Percentiles rank a stretch among this genome's conserved stretches.
Conservation (phyloP, 2,797 vertebrate genomes). For the Mormyrus proboscirostris region DNA sequence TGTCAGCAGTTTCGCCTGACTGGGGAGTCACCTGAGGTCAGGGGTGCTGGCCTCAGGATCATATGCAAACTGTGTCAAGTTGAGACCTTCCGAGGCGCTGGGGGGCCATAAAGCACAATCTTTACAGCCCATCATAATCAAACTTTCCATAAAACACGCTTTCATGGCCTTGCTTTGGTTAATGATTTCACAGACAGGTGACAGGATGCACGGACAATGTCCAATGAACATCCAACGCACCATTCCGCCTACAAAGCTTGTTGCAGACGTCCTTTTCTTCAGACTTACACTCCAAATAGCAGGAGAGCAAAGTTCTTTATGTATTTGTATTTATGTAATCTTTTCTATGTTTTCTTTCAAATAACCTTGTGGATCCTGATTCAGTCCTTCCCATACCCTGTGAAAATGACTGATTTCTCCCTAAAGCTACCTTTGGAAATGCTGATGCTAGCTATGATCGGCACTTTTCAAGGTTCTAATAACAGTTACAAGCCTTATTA, state of each 20-base stretch:
- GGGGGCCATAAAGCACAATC: slow-evolving; percentile 31
- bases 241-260: not conserved
- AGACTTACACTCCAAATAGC: not conserved
- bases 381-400: not conserved
- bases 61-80: slow-evolving; percentile 41
- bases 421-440: not conserved
- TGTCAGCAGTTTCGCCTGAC: not conserved
- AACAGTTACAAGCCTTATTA: not conserved
- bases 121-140: slow-evolving; percentile 39
- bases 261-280: not conserved
- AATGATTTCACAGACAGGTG: slow-evolving; percentile 40
- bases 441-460: not conserved
- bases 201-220: slow-evolving; percentile 27
- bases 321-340: not conserved
- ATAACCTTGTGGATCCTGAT: not conserved
- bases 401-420: not conserved
- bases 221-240: slow-evolving; percentile 1
- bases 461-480: not conserved
- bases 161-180: slow-evolving; percentile 34
- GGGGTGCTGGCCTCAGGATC: slow-evolving; percentile 19
- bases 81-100: slow-evolving; percentile 18
- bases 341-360: not conserved
- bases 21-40: slow-evolving; percentile 12
- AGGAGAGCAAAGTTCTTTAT: not conserved
- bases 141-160: slow-evolving; percentile 38